Evolutionary conservation across 37 sponge, comb jelly and placozoan genomes (phyloP).

Genomic region (Cladorhizidae sp.): DNA sequence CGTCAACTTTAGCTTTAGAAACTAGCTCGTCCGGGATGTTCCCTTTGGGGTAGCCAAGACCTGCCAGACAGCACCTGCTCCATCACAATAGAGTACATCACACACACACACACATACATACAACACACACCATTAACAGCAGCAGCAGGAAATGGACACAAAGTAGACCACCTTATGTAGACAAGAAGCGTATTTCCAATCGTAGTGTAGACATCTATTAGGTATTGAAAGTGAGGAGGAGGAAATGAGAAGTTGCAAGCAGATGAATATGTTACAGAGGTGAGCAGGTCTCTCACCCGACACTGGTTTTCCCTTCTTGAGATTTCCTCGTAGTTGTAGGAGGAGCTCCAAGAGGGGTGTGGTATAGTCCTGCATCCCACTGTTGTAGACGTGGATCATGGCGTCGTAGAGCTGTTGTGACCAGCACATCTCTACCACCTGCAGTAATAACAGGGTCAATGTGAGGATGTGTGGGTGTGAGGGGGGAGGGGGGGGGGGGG

Average conservation of each 20-base stretch:
- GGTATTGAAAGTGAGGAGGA: neutral
- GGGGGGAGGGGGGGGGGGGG: too few relatives aligned
- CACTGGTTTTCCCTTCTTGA: conserved; percentile 54
- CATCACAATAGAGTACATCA: neutral
- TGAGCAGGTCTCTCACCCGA: conserved; percentile 37
- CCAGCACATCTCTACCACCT: conserved; percentile 81
- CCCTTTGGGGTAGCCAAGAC: conserved; percentile 79
- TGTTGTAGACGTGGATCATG: conserved; percentile 83
- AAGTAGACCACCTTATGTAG: conserved; percentile 70
- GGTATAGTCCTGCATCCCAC: conserved; percentile 77
- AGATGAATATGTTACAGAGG: neutral
- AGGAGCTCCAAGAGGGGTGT: conserved; percentile 82
- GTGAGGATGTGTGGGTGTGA: too few relatives aligned
- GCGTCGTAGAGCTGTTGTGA: conserved; percentile 79
- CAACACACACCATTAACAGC: neutral
- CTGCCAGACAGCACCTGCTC: conserved; percentile 75
- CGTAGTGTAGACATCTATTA: conserved; percentile 51
- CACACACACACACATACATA: neutral
- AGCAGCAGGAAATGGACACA: neutral
- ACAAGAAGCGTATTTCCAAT: conserved; percentile 84
- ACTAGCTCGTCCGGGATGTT: conserved; percentile 34
- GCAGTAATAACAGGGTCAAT: neutral
- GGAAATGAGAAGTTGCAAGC: neutral
- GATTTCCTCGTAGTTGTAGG: conserved; percentile 57
- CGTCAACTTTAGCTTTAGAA: conserved; percentile 42